Base-by-base conservation (phyloP, 2,797 vertebrate species). In the Diplodus sargus region DNA sequence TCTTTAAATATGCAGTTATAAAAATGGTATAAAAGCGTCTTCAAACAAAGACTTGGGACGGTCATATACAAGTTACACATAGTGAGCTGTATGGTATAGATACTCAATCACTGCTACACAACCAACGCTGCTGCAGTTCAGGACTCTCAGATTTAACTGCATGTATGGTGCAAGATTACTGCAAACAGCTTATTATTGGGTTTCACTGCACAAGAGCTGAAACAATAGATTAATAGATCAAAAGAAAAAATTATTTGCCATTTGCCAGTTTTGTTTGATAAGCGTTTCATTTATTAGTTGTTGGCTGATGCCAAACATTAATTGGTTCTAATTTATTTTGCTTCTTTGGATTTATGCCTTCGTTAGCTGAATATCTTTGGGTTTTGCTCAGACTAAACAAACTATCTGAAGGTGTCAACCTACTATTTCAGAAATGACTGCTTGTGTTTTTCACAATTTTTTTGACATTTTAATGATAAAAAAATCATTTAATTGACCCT, bases 1-100 rank as follows among this genome's bases (percentile, higher is more conserved):
- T 84, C 42, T 45, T 90, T 86, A 87, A 86, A 90, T 87, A 87
- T 81, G 62, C 62, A 82, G 67, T 79, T 82, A 88, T 59, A 88
- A 82, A 93, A 92, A 83, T 69, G 45, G 45, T 71, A 81, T 74
- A 13, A 83, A 83, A 84, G 74, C 30, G 64, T 83, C 49, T 70
- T 70, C 16, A 53, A 66, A 71, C n/a, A 59, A 15, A 71, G 56
- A 78, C 48, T 72, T 39, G 65, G n/a, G 52, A 79, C 20, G 39
- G n/a, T 63, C 49, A 58, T 81, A 39, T 74, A 74, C 61, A 81
- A 53, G 56, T 48, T 54, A 77, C 76, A 77, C 23, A 62, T 3
- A 25, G 17, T 39, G 30, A 43, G 28, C 28, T 10, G 7, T 68
- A 23, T 48, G 57, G 63, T 13, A 73, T 53, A 16, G 22, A 18